Percentiles rank a stretch among this genome's conserved stretches.
These are phyloP conservation scores for Globodera rostochiensis DNA, from an alignment of 1,140 invertebrate species.

Conservation along the genomic window DNA sequence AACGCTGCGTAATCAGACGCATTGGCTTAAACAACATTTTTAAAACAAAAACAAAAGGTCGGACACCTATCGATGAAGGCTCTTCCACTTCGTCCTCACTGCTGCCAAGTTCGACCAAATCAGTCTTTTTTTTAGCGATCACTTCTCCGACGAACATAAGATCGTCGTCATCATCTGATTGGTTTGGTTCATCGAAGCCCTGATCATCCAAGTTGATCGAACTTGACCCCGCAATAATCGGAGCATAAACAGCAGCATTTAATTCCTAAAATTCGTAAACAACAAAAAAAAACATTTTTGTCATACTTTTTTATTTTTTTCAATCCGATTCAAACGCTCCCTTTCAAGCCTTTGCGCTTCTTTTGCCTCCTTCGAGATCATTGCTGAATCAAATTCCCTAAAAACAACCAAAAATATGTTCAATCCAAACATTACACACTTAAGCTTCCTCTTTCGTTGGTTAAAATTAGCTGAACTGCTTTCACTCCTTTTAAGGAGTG, in stretches of 20 bases:
- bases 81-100: constrained; percentile 39
- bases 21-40: not conserved
- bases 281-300: not conserved
- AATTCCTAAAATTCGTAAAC: constrained; percentile 27
- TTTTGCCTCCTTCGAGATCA: constrained; percentile 24
- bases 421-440: not conserved
- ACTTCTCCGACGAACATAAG: constrained; percentile 31
- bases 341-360: constrained; percentile 43
- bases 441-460: not conserved
- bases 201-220: constrained; percentile 16
- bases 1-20: not conserved
- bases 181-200: not conserved
- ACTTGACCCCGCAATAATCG: constrained; percentile 8
- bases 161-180: constrained; percentile 32
- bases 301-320: constrained; percentile 31
- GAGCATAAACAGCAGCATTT: constrained; percentile 32
- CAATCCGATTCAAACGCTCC: constrained; percentile 48
- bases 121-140: constrained; percentile 38
- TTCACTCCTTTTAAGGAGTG: not conserved
- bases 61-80: not conserved
- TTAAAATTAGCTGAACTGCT: not conserved
- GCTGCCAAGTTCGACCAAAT: constrained; percentile 45
- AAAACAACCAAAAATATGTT: not conserved
- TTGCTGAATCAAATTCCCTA: not conserved
- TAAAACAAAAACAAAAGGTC: constrained; percentile 34